Evolutionary conservation across 1,140 invertebrate genomes (phyloP).

Genomic region (Physella acuta): DNA sequence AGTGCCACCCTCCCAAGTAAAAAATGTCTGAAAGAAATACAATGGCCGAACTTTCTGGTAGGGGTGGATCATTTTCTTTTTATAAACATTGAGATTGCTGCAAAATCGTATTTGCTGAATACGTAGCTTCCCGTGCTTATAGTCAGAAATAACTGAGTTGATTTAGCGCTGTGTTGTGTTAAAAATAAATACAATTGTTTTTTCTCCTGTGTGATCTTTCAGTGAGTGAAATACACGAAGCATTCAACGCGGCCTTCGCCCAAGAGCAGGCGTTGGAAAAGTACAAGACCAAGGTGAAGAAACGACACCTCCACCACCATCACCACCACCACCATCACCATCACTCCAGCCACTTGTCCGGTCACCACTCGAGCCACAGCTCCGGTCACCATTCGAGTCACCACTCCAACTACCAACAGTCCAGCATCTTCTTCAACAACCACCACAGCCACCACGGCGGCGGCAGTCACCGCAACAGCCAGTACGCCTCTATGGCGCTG

Average conservation of each 20-base stretch:
- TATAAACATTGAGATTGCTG: too few species aligned
- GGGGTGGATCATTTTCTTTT: too few species aligned
- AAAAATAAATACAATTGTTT: too few species aligned
- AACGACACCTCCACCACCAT: not conserved
- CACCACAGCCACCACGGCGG: not conserved
- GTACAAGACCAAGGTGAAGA: conserved; percentile 1
- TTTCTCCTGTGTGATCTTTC: too few species aligned
- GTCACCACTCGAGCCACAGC: not conserved
- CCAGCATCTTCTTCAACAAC: not conserved
- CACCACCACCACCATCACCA: conserved; percentile 9
- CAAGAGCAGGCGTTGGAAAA: conserved; percentile 1
- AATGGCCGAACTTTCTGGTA: too few species aligned
- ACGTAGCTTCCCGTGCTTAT: too few species aligned
- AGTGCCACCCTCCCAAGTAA: too few species aligned
- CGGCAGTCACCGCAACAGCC: not conserved
- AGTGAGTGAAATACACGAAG: conserved; percentile 11
- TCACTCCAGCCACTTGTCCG: too few species aligned
- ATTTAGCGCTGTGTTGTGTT: too few species aligned
- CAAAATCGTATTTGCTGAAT: too few species aligned
- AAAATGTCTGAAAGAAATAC: too few species aligned
- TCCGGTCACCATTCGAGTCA: not conserved
- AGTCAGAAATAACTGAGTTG: too few species aligned
- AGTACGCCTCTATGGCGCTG: not conserved
- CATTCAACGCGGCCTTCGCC: not conserved
- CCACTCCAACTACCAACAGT: not conserved